Evolutionary conservation across 2,797 vertebrate species (phyloP), one percentile per base, ranked within the genome.

Genomic region (Sebastes hubbsi): DNA sequence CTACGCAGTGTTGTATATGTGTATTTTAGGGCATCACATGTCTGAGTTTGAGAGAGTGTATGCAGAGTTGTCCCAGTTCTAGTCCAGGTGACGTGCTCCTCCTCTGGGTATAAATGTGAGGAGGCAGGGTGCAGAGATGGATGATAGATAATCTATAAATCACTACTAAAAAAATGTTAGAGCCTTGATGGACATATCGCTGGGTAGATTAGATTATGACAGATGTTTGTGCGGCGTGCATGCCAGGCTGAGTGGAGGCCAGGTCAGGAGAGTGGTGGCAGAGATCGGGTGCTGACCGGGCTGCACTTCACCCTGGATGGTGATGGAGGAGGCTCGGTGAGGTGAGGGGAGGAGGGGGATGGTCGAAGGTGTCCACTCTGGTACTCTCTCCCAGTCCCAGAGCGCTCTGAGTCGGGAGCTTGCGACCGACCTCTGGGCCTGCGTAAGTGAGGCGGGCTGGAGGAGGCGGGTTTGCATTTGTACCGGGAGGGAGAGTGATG

Each of bases 261-360:
- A 7, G 70, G 84, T 93, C 90, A 94, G 55, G 91, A 93, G 65
- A 95, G 92, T 0, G 87, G 92, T 0, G 95, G 94, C 29, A 96
- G 91, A n/a, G 95, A 95, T 11, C 89, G 93, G 20, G 94, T 95
- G 91, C 95, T 95, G 84, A 91, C 86, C 0, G 93, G 91, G 79
- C 83, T 92, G 85, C 84, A 94, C 74, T 87, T 93, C 38, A 67
- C 70, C 58, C 66, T 75, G 70, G 92, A 91, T 27, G 94, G 93
- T 10, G 94, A 93, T 16, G 91, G 82, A 56, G 92, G 81, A 4
- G 88, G 89, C 71, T 93, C 90, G 80, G 89, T 85, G 58, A 95
- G 92, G 78, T 94, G 94, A 72, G 94, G 94, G 13, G 94, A 94
- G 38, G 94, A 94, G 9, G 94, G 94, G 65, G 93, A 94, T 4